phyloP scores from a whole-genome alignment of 2,888 invertebrate genomes.

The Frankliniella intonsa region DNA sequence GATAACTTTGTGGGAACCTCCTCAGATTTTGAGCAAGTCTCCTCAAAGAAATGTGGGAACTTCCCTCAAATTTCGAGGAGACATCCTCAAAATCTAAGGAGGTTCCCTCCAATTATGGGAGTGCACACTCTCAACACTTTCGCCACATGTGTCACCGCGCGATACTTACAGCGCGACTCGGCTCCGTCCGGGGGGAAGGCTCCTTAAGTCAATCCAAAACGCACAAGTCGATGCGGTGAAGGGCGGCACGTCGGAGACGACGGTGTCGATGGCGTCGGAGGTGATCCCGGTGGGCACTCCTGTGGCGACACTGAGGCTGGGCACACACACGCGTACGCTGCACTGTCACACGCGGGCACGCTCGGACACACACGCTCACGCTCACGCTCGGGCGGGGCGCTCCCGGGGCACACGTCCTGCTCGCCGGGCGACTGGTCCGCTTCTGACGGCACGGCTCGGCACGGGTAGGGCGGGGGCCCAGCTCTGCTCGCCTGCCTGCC shows the following conservation, averaged over 20 bases:
- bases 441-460: background rate
- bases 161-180: background rate
- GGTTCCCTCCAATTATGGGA: no score
- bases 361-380: background rate
- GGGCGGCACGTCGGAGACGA: background rate
- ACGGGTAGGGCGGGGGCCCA: background rate
- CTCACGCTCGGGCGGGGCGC: background rate
- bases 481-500: background rate
- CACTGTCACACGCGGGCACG: background rate
- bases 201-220: background rate
- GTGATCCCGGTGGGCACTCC: background rate
- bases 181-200: background rate
- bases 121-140: no score
- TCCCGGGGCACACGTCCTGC: background rate
- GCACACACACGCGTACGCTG: background rate
- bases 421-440: background rate
- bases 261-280: background rate
- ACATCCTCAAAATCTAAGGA: no score
- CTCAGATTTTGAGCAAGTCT: no score
- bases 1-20: no score
- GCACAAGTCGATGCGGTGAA: background rate
- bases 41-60: no score
- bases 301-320: background rate
- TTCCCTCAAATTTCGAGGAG: no score
- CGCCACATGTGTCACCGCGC: no score